Percentiles rank a stretch among this genome's conserved stretches.
These are phyloP conservation scores for Brienomyrus longianalis DNA, from an alignment of 2,113 vertebrate genomes.

Conservation along the genomic window DNA sequence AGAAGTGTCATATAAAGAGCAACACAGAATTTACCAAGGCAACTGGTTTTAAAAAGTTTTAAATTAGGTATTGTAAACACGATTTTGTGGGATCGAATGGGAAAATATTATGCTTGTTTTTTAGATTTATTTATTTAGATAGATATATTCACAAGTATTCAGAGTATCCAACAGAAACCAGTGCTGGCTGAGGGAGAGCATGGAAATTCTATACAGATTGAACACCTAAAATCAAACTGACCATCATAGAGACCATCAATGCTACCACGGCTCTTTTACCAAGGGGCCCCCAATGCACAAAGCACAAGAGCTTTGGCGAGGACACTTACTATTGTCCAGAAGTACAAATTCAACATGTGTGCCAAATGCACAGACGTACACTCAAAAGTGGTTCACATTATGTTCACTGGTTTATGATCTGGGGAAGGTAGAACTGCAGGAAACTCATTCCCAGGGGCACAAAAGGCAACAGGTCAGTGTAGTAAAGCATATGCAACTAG, in stretches of 20 bases:
- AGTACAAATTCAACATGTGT: neutral
- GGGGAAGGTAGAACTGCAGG: slow-evolving; percentile 67
- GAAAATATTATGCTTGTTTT: neutral
- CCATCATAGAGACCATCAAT: neutral
- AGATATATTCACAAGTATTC: neutral
- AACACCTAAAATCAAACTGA: neutral
- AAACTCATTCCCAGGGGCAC: slow-evolving; percentile 63
- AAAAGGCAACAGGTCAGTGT: slow-evolving; percentile 74
- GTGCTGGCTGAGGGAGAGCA: neutral
- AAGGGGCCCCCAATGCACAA: neutral
- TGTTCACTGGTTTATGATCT: slow-evolving; percentile 68
- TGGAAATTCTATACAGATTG: neutral
- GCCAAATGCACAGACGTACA: neutral
- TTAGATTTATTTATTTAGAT: neutral
- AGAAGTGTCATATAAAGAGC: too few species aligned
- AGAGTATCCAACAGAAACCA: neutral
- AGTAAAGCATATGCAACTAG: slow-evolving; percentile 65
- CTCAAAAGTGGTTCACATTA: neutral
- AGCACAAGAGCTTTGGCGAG: neutral
- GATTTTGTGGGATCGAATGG: neutral
- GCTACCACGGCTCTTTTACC: neutral
- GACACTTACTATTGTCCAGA: neutral
- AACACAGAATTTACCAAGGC: too few species aligned
- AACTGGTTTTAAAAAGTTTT: too few species aligned
- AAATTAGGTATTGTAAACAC: too few species aligned